A percentile compares a stretch with the other conserved stretches of the same genome.
Conservation (phyloP, 2,113 vertebrate species). For the Pithys albifrons region DNA sequence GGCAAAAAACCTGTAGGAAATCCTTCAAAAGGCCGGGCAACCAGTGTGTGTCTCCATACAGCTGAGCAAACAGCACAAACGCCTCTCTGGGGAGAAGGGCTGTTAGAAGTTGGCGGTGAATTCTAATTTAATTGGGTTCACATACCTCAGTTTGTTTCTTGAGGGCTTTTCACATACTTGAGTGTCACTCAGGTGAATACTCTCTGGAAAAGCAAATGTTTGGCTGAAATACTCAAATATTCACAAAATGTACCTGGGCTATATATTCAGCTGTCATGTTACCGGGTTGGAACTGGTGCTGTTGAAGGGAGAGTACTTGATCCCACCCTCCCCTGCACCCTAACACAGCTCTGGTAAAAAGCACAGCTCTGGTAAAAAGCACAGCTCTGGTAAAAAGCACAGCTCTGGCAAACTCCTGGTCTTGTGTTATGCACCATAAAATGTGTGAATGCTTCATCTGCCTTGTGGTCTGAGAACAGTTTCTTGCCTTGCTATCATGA, state of each 20-base stretch:
- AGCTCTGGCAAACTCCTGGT: background rate
- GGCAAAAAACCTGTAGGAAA: background rate
- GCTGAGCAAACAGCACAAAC: background rate
- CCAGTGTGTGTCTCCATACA: background rate
- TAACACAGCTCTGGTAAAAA: background rate
- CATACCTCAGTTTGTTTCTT: slow-evolving; percentile 16
- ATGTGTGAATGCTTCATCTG: background rate
- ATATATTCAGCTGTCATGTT: background rate
- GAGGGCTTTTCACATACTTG: background rate
- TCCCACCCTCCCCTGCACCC: background rate
- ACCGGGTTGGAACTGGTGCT: background rate
- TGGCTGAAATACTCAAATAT: background rate
- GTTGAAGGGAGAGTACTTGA: background rate
- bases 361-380: background rate
- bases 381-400: background rate
- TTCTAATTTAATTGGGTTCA: background rate
- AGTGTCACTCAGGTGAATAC: slow-evolving; percentile 7
- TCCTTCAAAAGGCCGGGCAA: background rate
- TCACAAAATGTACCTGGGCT: background rate
- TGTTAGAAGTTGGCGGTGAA: background rate
- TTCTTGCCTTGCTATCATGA: background rate
- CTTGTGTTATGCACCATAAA: background rate
- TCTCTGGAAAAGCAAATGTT: background rate
- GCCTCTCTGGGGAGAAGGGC: background rate
- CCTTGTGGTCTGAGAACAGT: background rate